A percentile compares a stretch with the other conserved stretches of the same genome.
These are phyloP conservation scores for Nettapus auritus DNA, from an alignment of 2,113 vertebrate species.

Conservation along the genomic window DNA sequence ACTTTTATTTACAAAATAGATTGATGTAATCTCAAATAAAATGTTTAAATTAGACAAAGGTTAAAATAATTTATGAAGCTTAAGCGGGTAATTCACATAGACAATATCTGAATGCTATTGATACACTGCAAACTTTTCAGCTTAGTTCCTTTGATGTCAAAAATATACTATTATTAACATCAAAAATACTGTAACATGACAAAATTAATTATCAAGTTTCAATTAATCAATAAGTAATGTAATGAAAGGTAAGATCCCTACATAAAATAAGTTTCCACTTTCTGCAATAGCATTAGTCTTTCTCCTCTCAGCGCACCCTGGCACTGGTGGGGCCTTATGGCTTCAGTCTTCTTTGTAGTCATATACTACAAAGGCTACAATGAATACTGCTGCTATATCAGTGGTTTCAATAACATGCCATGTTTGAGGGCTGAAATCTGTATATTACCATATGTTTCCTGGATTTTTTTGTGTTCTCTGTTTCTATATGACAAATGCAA, in stretches of 20 bases:
- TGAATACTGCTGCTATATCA: background rate
- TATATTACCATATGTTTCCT: background rate
- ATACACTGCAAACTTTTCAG: background rate
- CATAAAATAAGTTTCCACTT: background rate
- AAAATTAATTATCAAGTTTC: background rate
- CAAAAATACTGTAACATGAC: background rate
- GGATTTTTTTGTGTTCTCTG: background rate
- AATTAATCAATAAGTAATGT: background rate
- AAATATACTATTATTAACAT: background rate
- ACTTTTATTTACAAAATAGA: background rate
- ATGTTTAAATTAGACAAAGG: background rate
- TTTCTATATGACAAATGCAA: background rate
- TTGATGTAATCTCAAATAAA: background rate
- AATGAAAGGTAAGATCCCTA: background rate
- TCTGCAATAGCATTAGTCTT: background rate
- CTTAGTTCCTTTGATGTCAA: background rate
- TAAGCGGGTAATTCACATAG: background rate
- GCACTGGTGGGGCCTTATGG: background rate
- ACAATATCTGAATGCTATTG: background rate
- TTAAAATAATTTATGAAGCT: background rate
- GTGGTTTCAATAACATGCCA: background rate
- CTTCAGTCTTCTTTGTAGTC: background rate
- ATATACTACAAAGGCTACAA: background rate
- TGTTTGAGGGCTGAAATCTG: background rate
- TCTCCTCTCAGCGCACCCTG: background rate